These are phyloP conservation scores for Drosophila falleni DNA, from an alignment of 2,888 invertebrate genomes.

Conservation along the genomic window DNA sequence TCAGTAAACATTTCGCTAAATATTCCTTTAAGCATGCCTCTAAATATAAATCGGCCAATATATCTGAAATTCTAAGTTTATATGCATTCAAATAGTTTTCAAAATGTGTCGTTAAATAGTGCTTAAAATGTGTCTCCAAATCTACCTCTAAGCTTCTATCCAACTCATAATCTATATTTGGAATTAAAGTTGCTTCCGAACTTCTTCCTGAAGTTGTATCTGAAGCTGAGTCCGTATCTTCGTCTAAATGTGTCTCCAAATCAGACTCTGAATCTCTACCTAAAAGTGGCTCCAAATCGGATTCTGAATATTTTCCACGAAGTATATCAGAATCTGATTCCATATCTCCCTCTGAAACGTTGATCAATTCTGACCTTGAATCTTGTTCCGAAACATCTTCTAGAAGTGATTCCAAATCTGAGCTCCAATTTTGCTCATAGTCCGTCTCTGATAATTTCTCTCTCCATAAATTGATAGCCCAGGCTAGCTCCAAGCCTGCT, in stretches of 20 bases:
- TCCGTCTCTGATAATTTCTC: too few species aligned
- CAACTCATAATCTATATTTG: not conserved
- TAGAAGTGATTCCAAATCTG: not conserved
- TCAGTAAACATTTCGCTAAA: not conserved
- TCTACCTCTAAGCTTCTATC: not conserved
- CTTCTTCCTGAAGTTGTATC: not conserved
- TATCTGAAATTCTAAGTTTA: not conserved
- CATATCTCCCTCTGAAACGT: not conserved
- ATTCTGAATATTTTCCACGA: not conserved
- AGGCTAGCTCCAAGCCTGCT: too few species aligned
- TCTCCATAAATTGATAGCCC: too few species aligned
- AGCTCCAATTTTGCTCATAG: too few species aligned
- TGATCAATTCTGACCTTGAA: too few species aligned
- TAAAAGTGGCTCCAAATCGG: not conserved
- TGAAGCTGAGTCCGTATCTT: not conserved
- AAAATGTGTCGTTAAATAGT: not conserved
- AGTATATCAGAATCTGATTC: not conserved
- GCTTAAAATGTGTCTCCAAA: not conserved
- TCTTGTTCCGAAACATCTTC: not conserved
- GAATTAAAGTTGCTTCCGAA: not conserved
- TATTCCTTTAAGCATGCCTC: slow-evolving; percentile 4
- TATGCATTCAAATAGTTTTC: not conserved
- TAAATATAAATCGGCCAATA: not conserved
- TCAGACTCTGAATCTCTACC: not conserved
- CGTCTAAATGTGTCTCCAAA: too few species aligned